Evolutionary conservation across 2,797 vertebrate genomes (phyloP).

Genomic region (Rachycentron canadum): DNA sequence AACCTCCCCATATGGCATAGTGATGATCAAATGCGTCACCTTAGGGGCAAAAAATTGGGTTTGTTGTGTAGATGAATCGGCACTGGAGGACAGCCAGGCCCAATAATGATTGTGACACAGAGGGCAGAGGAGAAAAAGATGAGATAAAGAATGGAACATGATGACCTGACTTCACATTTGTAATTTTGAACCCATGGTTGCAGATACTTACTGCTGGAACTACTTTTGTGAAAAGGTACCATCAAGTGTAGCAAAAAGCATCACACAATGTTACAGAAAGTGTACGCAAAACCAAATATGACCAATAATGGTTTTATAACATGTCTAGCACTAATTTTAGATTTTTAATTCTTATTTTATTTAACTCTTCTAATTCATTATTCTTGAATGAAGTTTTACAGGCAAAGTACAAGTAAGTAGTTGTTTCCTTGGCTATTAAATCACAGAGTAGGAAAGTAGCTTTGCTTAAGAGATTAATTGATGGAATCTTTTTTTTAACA

Average conservation of each 20-base stretch:
- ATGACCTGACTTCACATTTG: slow-evolving; percentile 28
- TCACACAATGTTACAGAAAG: not conserved
- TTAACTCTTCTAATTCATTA: no score
- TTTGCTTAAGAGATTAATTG: not conserved
- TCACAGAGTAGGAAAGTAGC: not conserved
- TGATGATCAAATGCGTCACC: not conserved
- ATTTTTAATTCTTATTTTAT: no score
- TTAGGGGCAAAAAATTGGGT: not conserved
- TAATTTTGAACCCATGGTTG: not conserved
- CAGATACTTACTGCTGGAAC: slow-evolving; percentile 1
- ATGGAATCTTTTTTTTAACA: not conserved
- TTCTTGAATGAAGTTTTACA: not conserved
- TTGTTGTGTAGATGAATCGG: slow-evolving; percentile 16
- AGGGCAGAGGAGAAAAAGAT: slow-evolving; percentile 9
- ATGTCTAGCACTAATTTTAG: no score
- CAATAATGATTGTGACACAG: slow-evolving; percentile 31
- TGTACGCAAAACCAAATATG: not conserved
- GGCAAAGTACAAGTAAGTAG: not conserved
- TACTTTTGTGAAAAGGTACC: slow-evolving; percentile 11
- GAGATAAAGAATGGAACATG: slow-evolving; percentile 33
- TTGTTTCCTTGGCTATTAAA: not conserved
- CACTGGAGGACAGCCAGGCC: slow-evolving; percentile 19
- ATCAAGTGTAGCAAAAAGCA: not conserved
- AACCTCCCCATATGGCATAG: not conserved
- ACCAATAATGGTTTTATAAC: not conserved